Evolutionary conservation across 2,113 vertebrate genomes (phyloP), one percentile per base, ranked within the genome.

Genomic region (Epinephelus fuscoguttatus): DNA sequence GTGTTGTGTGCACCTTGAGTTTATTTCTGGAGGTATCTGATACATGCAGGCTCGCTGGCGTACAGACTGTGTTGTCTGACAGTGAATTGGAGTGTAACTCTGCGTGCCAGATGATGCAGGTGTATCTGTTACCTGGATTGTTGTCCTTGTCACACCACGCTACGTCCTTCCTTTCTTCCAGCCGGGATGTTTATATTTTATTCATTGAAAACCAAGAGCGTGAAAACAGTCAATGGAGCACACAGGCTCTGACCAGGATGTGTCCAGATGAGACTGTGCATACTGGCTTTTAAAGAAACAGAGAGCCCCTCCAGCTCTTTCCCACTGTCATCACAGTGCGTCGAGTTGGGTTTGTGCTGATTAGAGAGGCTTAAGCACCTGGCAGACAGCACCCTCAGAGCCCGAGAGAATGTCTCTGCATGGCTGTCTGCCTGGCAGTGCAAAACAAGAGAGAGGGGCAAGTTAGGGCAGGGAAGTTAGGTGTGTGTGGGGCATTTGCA

Each of bases 391-490:
- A 69, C 75, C 74, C 72, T 86, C 68, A 80, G 68, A 81, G 78
- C 74, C n/a, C 63, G 42, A 79, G 74, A 84, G 74, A 85, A 75
- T 63, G 81, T 85, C 81, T 83, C 71, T 82, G 74, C 85, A 78
- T 64, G 77, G 80, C 70, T 88, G 80, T 91, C 82, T 82, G 84
- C 78, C 75, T 68, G 73, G 70, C 15, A 42, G 59, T 74, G 82
- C 81, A 86, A 89, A 90, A 92, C 89, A 84, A 88, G 80, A 88
- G 77, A 74, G 71, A 84, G 84, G 75, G 82, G 85, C 94, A 92
- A 89, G 94, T 94, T 84, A 45, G 88, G 92, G 84, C 94, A 95
- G 60, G 81, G 91, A 82, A 2, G 23, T 33, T 55, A 74, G 77
- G 83, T 80, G 84, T 91, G 78, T 78, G 81, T 63, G 71, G 66